phyloP scores from a whole-genome alignment of 2,797 vertebrate genomes.

The Cossypha polioptera region DNA sequence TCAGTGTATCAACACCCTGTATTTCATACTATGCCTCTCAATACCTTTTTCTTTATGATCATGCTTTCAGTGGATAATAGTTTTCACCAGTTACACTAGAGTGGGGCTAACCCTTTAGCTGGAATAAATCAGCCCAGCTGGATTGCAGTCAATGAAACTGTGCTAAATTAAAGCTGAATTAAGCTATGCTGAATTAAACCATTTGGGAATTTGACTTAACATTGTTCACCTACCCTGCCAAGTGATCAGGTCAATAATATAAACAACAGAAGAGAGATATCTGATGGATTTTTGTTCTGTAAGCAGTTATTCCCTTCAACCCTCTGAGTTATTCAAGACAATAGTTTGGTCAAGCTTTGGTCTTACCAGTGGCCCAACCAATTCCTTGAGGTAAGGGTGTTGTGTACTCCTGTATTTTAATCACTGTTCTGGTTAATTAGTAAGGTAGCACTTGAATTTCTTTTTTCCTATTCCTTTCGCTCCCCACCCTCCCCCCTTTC shows the following conservation, averaged over 20 bases:
- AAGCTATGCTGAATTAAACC: conserved; percentile 49
- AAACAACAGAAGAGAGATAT: conserved; percentile 20
- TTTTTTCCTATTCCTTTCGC: not conserved
- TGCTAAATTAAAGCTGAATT: conserved; percentile 55
- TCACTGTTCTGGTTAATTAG: not conserved
- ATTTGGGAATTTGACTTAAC: conserved; percentile 17
- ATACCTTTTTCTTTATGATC: conserved; percentile 51
- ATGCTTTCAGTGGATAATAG: conserved; percentile 21
- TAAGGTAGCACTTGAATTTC: not conserved
- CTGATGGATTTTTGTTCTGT: not conserved
- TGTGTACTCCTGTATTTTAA: not conserved
- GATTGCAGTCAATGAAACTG: conserved; percentile 34
- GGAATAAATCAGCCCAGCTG: conserved; percentile 53
- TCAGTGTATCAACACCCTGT: conserved; percentile 32
- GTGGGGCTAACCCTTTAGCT: not conserved
- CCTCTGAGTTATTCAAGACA: not conserved
- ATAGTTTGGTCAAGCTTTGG: not conserved
- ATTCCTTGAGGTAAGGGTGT: not conserved
- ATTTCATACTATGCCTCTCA: conserved; percentile 41
- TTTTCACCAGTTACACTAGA: conserved; percentile 56
- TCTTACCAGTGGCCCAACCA: not conserved
- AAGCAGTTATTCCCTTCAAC: not conserved
- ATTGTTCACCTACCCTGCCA: not conserved
- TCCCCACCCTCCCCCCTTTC: fast-evolving
- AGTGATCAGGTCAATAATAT: conserved; percentile 25